Evolutionary conservation across 2,797 vertebrate species (phyloP).

Genomic region (Poecilia gillii): DNA sequence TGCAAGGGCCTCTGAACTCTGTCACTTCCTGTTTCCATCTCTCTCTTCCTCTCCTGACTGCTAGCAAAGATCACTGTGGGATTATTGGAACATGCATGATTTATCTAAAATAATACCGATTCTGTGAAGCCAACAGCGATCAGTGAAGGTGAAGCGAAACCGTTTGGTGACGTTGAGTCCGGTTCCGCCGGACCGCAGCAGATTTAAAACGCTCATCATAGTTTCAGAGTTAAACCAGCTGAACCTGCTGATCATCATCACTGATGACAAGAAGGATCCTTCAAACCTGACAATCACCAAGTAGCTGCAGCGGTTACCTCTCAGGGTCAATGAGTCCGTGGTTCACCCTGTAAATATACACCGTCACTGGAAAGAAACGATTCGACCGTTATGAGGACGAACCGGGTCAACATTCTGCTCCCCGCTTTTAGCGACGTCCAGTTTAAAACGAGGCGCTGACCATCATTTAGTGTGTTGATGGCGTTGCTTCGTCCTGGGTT

Average conservation of each 20-base stretch:
- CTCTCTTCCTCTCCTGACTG: neutral
- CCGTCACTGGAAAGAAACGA: neutral
- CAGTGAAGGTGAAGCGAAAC: neutral
- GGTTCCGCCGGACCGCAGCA: neutral
- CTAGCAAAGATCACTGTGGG: slow-evolving; percentile 32
- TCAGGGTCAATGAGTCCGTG: slow-evolving; percentile 30
- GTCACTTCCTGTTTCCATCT: neutral
- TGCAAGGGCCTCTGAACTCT: slow-evolving; percentile 34
- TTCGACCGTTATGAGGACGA: neutral
- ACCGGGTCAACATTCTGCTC: neutral
- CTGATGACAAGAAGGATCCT: neutral
- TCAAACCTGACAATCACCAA: slow-evolving; percentile 34
- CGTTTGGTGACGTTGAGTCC: neutral
- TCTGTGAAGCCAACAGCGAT: neutral
- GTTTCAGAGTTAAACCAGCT: neutral
- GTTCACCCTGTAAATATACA: neutral
- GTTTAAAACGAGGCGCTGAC: neutral
- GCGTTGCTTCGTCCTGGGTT: neutral
- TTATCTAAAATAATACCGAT: neutral
- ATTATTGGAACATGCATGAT: slow-evolving; percentile 28
- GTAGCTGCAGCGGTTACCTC: slow-evolving; percentile 15
- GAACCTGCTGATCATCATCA: neutral
- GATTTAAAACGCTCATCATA: neutral
- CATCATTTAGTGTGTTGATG: too few species aligned
- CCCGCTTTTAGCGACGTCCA: too few species aligned